Evolutionary conservation across 1,140 invertebrate genomes (phyloP), one percentile per base, ranked within the genome.

Genomic region (Melitaea cinxia): DNA sequence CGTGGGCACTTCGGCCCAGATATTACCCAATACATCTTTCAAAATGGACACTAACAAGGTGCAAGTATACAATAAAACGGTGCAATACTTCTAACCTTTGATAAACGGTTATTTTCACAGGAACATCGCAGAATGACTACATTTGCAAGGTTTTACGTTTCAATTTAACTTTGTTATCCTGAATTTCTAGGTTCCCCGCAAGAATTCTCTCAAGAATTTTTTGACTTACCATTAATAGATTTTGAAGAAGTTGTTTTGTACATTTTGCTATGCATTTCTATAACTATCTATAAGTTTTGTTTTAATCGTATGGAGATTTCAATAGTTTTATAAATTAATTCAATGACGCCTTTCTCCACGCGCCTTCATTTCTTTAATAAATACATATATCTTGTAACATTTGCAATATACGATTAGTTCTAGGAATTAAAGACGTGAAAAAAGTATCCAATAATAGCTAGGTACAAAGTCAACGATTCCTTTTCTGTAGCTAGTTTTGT

Each of bases 41-140:
- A 73, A 74, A 71, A 67, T 52, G 24, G 75, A 80, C 73, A 75
- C 72, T 78, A 80, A 80, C 76, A 75, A 73, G 75, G 71, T 67
- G 65, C 68, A 70, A 73, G 61, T 65, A 68, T 63, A 75, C 68
- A 73, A 68, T 73, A 75, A 75, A 69, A 68, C 61, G 57, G 67
- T 62, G 65, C 72, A 71, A 71, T 67, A 70, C 68, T 68, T 70
- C 69, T 56, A 67, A 65, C 55, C 57, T 53, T 68, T 72, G 65
- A 72, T 72, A 72, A 68, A 72, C 62, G 70, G 62, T 33, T 52
- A 49, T 72, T 54, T 53, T 57, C 30, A 68, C 49, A 57, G 61
- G 49, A 53, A 33, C 53, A 33, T 57, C 23, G 53, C 53, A 56
- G 35, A 61, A 67, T 52, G 26, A 26, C 63, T 65, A 65, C 53